Evolutionary conservation across 2,113 vertebrate species (phyloP).

Genomic region (Taurulus bubalis): DNA sequence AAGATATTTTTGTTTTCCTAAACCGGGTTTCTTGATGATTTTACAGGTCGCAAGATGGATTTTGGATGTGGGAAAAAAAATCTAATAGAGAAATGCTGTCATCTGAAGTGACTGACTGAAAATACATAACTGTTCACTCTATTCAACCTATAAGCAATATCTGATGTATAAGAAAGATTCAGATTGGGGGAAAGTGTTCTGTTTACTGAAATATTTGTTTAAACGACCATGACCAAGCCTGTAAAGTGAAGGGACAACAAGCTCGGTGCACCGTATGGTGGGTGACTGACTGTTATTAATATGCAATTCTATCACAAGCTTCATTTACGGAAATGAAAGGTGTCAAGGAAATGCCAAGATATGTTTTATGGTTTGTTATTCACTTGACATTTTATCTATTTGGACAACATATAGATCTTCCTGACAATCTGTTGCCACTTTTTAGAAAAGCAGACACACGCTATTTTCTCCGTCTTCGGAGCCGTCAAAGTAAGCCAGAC

Average conservation of each 20-base stretch:
- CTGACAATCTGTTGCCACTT: constrained; percentile 63
- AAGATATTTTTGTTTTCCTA: constrained; percentile 13
- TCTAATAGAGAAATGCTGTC: constrained; percentile 17
- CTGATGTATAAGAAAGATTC: no score
- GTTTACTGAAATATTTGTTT: constrained; percentile 4
- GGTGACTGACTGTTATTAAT: constrained; percentile 46
- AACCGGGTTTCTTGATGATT: not conserved
- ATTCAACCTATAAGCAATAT: no score
- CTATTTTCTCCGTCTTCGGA: constrained; percentile 52
- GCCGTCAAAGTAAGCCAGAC: constrained; percentile 68
- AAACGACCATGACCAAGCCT: constrained; percentile 4
- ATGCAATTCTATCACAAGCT: constrained; percentile 14
- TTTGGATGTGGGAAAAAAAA: not conserved
- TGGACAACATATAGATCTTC: constrained; percentile 59
- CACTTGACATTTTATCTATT: constrained; percentile 66
- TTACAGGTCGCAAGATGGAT: constrained; percentile 23
- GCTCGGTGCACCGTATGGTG: not conserved
- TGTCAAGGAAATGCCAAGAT: constrained; percentile 48
- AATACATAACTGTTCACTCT: not conserved
- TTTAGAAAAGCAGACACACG: constrained; percentile 49
- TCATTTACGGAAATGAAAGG: constrained; percentile 62
- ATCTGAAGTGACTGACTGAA: constrained; percentile 2
- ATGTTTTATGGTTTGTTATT: constrained; percentile 63
- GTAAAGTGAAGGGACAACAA: constrained; percentile 7
- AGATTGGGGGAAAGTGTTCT: no score